Evolutionary conservation across 2,888 invertebrate species (phyloP).

Genomic region (Parapristionchus giblindavisi): DNA sequence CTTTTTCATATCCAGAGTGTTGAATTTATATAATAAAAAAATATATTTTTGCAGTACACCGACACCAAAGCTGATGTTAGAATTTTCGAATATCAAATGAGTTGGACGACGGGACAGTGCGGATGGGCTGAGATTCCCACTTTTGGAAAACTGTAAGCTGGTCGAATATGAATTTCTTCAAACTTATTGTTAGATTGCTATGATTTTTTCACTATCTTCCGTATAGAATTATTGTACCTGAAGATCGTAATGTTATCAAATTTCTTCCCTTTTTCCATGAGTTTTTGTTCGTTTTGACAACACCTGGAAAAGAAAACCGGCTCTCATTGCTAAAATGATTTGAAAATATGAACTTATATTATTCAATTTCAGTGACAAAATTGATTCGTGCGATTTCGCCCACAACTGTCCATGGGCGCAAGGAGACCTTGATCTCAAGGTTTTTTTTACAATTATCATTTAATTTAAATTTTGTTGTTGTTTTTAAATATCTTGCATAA

Average conservation of each 20-base stretch:
- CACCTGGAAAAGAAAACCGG: too few species aligned
- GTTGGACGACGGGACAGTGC: slow-evolving; percentile 54
- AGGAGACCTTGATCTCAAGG: slow-evolving; percentile 56
- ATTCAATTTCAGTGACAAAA: slow-evolving; percentile 48
- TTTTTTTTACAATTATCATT: too few species aligned
- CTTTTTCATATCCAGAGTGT: slow-evolving; percentile 1
- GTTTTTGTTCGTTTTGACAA: too few species aligned
- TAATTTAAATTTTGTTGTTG: too few species aligned
- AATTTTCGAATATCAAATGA: slow-evolving; percentile 55
- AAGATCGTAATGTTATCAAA: too few species aligned
- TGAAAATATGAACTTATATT: too few species aligned
- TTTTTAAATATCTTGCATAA: too few species aligned
- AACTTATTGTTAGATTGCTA: too few species aligned
- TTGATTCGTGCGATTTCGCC: slow-evolving; percentile 64
- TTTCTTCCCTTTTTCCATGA: too few species aligned
- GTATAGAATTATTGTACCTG: not conserved
- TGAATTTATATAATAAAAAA: not conserved
- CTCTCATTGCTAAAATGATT: too few species aligned
- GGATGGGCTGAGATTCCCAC: slow-evolving; percentile 59
- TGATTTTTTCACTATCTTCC: not conserved
- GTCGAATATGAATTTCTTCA: too few species aligned
- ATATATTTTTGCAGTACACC: slow-evolving; percentile 43
- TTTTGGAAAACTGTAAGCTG: slow-evolving; percentile 55
- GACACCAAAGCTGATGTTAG: slow-evolving; percentile 59
- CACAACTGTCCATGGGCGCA: slow-evolving; percentile 62